Base-by-base conservation (phyloP, 2,797 vertebrate genomes). In the Naso thynnoides region DNA sequence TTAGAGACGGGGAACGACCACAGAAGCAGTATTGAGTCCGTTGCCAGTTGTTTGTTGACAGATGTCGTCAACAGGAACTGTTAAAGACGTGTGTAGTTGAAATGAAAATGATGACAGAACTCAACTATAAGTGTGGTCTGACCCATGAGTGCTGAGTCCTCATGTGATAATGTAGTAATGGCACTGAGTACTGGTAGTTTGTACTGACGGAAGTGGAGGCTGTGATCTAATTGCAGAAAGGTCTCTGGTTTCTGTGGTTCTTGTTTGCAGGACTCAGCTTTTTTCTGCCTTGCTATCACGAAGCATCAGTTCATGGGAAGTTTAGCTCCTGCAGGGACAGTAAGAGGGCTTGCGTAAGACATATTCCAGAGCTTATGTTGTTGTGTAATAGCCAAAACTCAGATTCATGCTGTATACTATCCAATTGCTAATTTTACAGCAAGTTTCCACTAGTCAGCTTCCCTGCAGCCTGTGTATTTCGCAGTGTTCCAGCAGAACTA, bases 221-320 rank as follows among this genome's bases (percentile, higher is more conserved):
- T n/a, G n/a, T n/a, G n/a, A n/a, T n/a, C n/a, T n/a, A n/a, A n/a
- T n/a, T n/a, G n/a, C n/a, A n/a, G n/a, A n/a, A n/a, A n/a, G n/a
- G n/a, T n/a, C n/a, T n/a, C n/a, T n/a, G 58, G 57, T 47, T 45
- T 42, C 75, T 47, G 54, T 36, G 21, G 10, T 70, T 70, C 42
- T 6, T 70, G 26, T 82, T 78, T 63, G 36, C 56, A 52, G 45
- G 41, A 67, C 68, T 76, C 68, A 74, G 69, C 79, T 48, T 63
- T 76, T 83, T 49, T 72, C 42, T 50, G 61, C 49, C 23, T 48
- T 19, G 21, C 42, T 21, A 45, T 79, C 24, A 52, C 21, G 6
- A 69, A 14, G 45, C 76, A 69, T 82, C 69, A 75, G 54, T 75
- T 79, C 55, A 73, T 45, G 45, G 33, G 47, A 61, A 59, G 50